Evolutionary conservation across 2,888 invertebrate species (phyloP), one percentile per base, ranked within the genome.

Genomic region (Rhagonycha fulva): DNA sequence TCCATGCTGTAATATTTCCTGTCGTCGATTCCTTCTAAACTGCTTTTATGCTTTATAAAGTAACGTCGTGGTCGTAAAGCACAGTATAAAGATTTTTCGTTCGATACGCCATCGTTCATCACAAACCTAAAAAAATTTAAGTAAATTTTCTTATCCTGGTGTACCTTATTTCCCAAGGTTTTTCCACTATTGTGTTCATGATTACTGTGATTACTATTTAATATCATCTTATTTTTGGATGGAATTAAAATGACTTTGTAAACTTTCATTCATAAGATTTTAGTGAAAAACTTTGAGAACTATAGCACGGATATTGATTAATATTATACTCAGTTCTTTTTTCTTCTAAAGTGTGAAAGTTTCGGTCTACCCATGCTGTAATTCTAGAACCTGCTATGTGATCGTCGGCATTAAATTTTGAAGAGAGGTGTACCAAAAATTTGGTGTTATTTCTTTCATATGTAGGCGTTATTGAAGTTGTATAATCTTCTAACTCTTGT

Each of bases 301-400:
- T 19, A 19, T 19, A 19, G 2, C 19, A 19, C 2, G 19, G 19
- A 19, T 19, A 19, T 19, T 26, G 4, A 47, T 47, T n/a, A n/a
- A n/a, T 47, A 66, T 32, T 79, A 79, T 81, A 88, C 87, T 88
- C 88, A 47, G 87, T 89, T 86, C 92, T 89, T 82, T 91, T 91
- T 85, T 93, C 93, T 88, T 93, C 92, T 85, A 93, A 88, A 12
- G 92, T 93, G 80, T 92, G 91, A 72, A 92, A 87, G 82, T 91
- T 90, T 77, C 88, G 87, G 80, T 91, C 91, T 76, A 91, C 86
- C 85, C 92, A 91, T 80, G 91, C 89, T 70, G 91, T 90, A 75
- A 92, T 88, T 81, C 90, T 90, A 11, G 91, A 90, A 11, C 92
- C 91, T 74, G 89, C 90, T 83, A 90, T 90, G 74, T 88, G 88